A percentile compares a stretch with the other conserved stretches of the same genome.
Evolutionary conservation across 2,888 invertebrate species (phyloP).

Genomic region (Aleiodes testaceus): DNA sequence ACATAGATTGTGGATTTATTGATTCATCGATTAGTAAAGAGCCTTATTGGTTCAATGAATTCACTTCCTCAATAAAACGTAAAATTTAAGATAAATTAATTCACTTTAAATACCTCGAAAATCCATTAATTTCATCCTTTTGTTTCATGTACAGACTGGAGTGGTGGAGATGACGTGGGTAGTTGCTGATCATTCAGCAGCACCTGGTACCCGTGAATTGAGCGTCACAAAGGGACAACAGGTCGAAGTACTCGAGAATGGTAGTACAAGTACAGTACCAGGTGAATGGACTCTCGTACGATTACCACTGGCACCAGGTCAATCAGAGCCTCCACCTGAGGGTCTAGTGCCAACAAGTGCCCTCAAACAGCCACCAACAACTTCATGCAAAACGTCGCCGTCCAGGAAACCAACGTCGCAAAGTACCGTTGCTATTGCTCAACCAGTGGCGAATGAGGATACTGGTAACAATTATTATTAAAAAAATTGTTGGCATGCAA

Average conservation of each 20-base stretch:
- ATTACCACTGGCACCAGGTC: conserved; percentile 74
- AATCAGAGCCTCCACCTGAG: conserved; percentile 78
- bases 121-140: not conserved
- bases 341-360: conserved; percentile 87
- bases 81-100: not conserved
- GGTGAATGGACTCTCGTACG: conserved; percentile 74
- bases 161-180: conserved; percentile 94
- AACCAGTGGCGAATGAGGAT: conserved; percentile 66
- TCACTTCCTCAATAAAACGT: not conserved
- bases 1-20: not conserved
- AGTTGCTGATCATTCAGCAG: conserved; percentile 87
- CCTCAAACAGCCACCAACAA: conserved; percentile 84
- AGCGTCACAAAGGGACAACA: conserved; percentile 93
- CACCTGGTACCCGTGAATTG: conserved; percentile 84
- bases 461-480: conserved; percentile 60
- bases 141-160: conserved; percentile 77
- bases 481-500: no score
- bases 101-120: not conserved
- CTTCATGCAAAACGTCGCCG: conserved; percentile 74
- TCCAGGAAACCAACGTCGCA: conserved; percentile 72
- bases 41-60: conserved; percentile 10
- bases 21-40: conserved; percentile 19
- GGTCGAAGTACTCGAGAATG: conserved; percentile 91
- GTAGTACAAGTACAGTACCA: conserved; percentile 71
- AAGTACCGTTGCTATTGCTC: conserved; percentile 55